phyloP scores from a whole-genome alignment of 2,113 vertebrate genomes.

The Vidua macroura region DNA sequence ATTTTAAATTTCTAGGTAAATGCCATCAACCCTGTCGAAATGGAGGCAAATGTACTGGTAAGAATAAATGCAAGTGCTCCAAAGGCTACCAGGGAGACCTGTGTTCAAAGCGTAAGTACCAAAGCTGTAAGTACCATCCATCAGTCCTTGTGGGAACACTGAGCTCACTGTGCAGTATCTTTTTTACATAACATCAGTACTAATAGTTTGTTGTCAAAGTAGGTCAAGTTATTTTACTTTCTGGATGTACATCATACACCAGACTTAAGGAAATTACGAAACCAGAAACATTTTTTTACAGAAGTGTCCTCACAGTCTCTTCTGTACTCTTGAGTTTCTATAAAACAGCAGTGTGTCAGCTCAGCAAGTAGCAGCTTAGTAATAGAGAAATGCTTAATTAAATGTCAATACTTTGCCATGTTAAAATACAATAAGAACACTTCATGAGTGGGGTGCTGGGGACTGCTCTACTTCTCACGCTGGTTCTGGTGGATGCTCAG shows the following conservation, averaged over 20 bases:
- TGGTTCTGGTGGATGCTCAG: not conserved
- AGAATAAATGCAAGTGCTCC: conserved; percentile 88
- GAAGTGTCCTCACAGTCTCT: not conserved
- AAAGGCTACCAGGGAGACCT: conserved; percentile 90
- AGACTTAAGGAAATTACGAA: not conserved
- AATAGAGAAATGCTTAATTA: not conserved
- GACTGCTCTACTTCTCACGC: not conserved
- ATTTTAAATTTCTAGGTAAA: conserved; percentile 75
- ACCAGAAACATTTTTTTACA: not conserved
- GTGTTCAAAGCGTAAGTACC: conserved; percentile 85
- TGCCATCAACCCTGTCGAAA: conserved; percentile 85
- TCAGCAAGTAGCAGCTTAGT: not conserved
- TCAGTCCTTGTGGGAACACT: not conserved
- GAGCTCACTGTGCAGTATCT: not conserved
- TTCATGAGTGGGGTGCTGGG: not conserved
- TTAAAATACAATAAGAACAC: not conserved
- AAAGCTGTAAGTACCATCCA: not conserved
- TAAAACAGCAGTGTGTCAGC: not conserved
- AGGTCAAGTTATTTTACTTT: not conserved
- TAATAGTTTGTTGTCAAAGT: not conserved
- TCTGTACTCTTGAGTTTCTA: not conserved
- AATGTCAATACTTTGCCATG: not conserved
- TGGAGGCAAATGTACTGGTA: conserved; percentile 89
- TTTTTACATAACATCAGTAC: not conserved
- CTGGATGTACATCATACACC: not conserved